These are phyloP conservation scores for Pseudorhiza aurosa DNA, from an alignment of 30 jellyfish, hydroid and myxozoan species.

Conservation along the genomic window DNA sequence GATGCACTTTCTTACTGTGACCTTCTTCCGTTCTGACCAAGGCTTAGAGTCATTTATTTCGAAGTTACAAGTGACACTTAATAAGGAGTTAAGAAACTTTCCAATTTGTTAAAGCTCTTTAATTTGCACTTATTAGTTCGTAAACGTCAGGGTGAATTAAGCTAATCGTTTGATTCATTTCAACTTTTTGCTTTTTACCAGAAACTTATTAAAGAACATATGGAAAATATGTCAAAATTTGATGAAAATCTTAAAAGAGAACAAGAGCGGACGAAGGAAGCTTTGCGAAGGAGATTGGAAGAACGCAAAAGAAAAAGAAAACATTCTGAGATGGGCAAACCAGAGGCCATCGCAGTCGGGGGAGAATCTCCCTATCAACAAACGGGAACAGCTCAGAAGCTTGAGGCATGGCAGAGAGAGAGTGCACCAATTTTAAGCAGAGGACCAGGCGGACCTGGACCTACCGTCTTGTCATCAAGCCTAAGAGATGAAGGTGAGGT, in stretches of 20 bases:
- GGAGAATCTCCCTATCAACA: constrained; percentile 4
- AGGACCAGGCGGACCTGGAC: constrained; percentile 7
- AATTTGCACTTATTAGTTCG: too few relatives aligned
- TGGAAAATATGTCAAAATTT: constrained; percentile 82
- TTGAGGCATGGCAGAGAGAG: constrained; percentile 4
- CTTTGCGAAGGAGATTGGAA: constrained; percentile 80
- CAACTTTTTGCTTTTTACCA: background rate
- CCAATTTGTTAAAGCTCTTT: too few relatives aligned
- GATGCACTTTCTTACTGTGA: too few relatives aligned
- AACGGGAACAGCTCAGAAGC: constrained; percentile 31
- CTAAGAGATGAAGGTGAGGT: constrained; percentile 10
- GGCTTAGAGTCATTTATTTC: too few relatives aligned
- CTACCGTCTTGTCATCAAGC: background rate
- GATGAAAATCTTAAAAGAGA: constrained; percentile 84
- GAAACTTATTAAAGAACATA: constrained; percentile 90
- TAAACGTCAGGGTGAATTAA: background rate
- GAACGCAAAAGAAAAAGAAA: constrained; percentile 81
- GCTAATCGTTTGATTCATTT: background rate
- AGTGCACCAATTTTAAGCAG: too few relatives aligned
- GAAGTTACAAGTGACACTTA: too few relatives aligned
- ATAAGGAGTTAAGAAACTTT: too few relatives aligned
- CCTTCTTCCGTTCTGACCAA: too few relatives aligned
- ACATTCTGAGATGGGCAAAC: constrained; percentile 57
- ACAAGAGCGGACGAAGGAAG: constrained; percentile 94
- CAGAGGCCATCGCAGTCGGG: constrained; percentile 34